phyloP scores from a whole-genome alignment of 2,113 vertebrate genomes.

The Tonatia bakeri region DNA sequence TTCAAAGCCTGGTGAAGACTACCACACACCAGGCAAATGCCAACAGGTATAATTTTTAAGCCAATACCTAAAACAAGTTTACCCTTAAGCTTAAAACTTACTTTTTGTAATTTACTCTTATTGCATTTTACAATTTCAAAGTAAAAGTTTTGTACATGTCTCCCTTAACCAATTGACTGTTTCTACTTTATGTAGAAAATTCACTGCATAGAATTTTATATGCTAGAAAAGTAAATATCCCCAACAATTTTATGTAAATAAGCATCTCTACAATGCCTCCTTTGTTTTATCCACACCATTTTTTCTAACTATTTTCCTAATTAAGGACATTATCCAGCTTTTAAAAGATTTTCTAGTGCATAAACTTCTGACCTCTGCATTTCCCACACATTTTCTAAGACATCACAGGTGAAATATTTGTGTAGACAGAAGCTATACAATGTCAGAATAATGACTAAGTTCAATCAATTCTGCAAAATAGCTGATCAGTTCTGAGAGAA shows the following conservation, averaged over 20 bases:
- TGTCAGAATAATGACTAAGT: background rate
- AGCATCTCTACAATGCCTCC: background rate
- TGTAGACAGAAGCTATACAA: background rate
- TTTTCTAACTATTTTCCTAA: background rate
- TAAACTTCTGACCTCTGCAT: background rate
- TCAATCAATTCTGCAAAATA: constrained; percentile 35
- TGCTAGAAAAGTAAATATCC: background rate
- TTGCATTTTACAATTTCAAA: background rate
- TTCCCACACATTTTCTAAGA: background rate
- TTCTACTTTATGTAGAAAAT: background rate
- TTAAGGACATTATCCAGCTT: background rate
- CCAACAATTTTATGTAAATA: background rate
- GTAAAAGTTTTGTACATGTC: background rate
- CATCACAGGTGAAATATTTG: background rate
- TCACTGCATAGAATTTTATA: background rate
- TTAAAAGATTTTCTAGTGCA: background rate
- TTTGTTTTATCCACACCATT: background rate
- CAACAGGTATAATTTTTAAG: background rate
- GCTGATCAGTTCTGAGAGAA: background rate
- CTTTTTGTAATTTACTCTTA: background rate
- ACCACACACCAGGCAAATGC: background rate
- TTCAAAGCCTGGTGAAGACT: background rate
- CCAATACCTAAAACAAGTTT: background rate
- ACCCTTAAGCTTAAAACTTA: background rate
- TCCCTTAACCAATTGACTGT: background rate